Evolutionary conservation across 2,888 invertebrate species (phyloP), one percentile per base, ranked within the genome.

Genomic region (Augochlorella aurata): DNA sequence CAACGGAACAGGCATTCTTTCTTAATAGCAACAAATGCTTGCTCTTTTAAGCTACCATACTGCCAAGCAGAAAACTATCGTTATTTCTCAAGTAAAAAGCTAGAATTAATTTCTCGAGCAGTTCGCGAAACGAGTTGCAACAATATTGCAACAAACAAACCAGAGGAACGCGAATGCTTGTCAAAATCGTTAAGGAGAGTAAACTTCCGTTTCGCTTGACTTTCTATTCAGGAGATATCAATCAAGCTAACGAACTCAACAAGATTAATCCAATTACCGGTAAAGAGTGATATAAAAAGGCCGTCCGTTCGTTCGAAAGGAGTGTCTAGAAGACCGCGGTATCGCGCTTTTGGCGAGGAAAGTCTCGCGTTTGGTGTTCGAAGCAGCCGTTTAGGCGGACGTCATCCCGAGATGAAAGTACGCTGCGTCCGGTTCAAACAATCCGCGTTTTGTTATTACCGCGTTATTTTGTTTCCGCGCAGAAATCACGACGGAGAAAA

Each of bases 401-500:
- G 18, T 8, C 14, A 21, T 21, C 9, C n/a, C 24, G 21, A 45
- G 65, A 70, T 29, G 49, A 69, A 54, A 77, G 67, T 71, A 54
- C 38, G 24, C 50, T 14, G 63, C 38, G 54, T 44, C 38, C 67
- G 24, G 63, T 66, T 4, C 21, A 67, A 75, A 79, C 10, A 44
- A 44, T 68, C 61, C n/a, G 29, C 49, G 38, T 79, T 79, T 84
- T 79, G 79, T 85, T 85, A 73, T 84, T 79, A 61, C 81, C 76
- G 77, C 38, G 38, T 38, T 38, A 38, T 38, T 38, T 38, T 38
- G 38, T 38, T 38, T 44, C 69, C 61, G 24, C 49, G 67, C 80
- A 83, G 74, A 81, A 79, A 79, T 83, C 75, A 81, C 79, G 71
- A 66, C 45, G 79, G 44, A 75, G 81, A 81, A 50, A 84, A 81